These are phyloP conservation scores for Patiria miniata DNA, from an alignment of 35 echinoderm and acorn worm species.

Conservation along the genomic window DNA sequence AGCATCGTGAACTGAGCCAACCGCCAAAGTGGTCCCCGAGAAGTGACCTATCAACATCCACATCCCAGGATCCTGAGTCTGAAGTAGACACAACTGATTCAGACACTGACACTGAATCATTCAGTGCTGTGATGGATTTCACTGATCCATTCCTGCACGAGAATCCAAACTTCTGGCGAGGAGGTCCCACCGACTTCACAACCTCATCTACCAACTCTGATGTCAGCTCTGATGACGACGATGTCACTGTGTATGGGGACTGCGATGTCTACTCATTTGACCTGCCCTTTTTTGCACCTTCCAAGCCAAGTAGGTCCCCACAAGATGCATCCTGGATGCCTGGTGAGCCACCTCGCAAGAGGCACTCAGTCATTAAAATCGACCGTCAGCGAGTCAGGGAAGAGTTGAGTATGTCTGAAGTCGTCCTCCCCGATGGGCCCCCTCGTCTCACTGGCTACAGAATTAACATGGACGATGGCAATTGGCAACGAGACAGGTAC, in stretches of 20 bases:
- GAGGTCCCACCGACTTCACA: not conserved
- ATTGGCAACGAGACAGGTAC: not conserved
- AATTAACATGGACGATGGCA: not conserved
- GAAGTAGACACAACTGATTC: constrained; percentile 60
- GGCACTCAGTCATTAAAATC: not conserved
- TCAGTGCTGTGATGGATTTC: constrained; percentile 59
- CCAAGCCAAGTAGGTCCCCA: not conserved
- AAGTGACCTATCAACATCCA: not conserved
- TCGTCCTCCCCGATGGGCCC: not conserved
- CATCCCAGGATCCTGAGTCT: constrained; percentile 40
- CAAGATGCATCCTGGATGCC: not conserved
- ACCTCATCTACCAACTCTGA: constrained; percentile 30
- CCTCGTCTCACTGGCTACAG: constrained; percentile 25
- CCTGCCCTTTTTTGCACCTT: not conserved
- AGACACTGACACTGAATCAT: constrained; percentile 57
- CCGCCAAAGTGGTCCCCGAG: not conserved
- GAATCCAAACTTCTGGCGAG: constrained; percentile 53
- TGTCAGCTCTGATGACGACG: constrained; percentile 53
- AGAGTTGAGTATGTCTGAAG: constrained; percentile 29
- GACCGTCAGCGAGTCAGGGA: constrained; percentile 2
- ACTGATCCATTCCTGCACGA: constrained; percentile 40
- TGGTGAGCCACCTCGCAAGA: not conserved
- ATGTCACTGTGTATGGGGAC: constrained; percentile 47
- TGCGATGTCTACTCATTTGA: constrained; percentile 22
- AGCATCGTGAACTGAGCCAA: not conserved